Base-by-base conservation (phyloP, 2,888 invertebrate species). In the Eucriotettix oculatus region DNA sequence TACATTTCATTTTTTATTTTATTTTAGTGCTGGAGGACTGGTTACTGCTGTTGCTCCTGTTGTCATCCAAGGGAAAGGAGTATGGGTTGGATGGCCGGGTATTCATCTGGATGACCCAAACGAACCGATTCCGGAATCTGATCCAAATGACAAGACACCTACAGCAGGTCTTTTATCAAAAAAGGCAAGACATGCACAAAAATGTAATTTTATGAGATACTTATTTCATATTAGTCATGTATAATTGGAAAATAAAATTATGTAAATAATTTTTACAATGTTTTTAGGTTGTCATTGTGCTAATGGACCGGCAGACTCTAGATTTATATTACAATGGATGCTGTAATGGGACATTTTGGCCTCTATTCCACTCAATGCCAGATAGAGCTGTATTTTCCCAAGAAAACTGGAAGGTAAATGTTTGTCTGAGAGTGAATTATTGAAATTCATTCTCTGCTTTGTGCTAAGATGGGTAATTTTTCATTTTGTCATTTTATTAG, bases 81-180 rank as follows among this genome's bases (percentile, higher is more conserved):
- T 90, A 60, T 93, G 92, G 92, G 90, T 93, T 52, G 92, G 92
- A 66, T 93, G 92, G 92, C 86, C 92, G 0, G 92, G 92, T 12
- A 81, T 91, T 65, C 89, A 91, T 71, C 77, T 90, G 67, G 83
- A 85, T 41, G 82, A 90, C 69, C 83, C 83, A 10, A 78, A 83
- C 64, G 87, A 89, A 70, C 80, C 81, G 58, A 91, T 92, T 68
- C 92, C 92, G 0, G 91, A 91, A 72, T 89, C 91, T 1, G 85
- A 90, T 73, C 90, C 91, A 0, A 82, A 81, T 54, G 91, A 92
- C 74, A 85, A 85, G 65, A 87, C 90, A 1, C 91, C 91, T 10
- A 91, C 92, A 0, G 90, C 92, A 61, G 91, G 91, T 62, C 78
- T 92, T 10, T 80, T 85, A 66, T 90, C 91, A 1, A 80, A 84